These are phyloP conservation scores for Alligator mississippiensis DNA, from an alignment of 2,113 vertebrate species.

Conservation along the genomic window DNA sequence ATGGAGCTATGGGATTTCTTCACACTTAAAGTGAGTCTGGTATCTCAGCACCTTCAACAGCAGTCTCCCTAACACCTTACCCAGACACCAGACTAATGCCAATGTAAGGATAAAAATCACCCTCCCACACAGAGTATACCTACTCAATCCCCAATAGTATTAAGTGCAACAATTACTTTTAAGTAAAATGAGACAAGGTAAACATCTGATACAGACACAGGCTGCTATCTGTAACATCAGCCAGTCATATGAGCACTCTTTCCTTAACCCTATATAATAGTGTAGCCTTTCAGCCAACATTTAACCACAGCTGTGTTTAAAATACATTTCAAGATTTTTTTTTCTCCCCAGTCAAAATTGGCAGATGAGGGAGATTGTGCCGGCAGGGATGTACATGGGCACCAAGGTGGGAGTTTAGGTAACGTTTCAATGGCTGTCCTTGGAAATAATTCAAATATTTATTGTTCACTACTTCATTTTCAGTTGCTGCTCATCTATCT, in stretches of 20 bases:
- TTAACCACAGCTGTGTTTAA: neutral
- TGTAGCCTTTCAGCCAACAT: neutral
- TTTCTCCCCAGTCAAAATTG: accelerated
- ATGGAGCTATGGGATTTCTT: neutral
- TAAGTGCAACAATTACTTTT: neutral
- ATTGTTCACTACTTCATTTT: conserved; percentile 50
- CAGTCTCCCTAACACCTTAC: neutral
- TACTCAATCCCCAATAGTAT: neutral
- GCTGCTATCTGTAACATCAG: neutral
- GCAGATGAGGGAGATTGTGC: neutral
- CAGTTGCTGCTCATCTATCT: conserved; percentile 33
- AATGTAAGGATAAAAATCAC: too few species aligned
- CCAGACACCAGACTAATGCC: neutral
- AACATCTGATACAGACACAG: too few species aligned
- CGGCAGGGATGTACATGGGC: neutral
- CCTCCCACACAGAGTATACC: accelerated
- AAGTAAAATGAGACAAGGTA: neutral
- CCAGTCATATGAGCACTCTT: neutral
- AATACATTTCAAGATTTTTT: neutral
- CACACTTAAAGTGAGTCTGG: neutral
- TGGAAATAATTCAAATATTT: conserved; percentile 39
- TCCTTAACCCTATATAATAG: neutral
- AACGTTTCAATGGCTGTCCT: conserved; percentile 10
- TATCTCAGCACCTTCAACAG: neutral
- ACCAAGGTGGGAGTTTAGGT: neutral